Percentiles rank a stretch among this genome's conserved stretches.
phyloP scores from a whole-genome alignment of 2,888 invertebrate genomes.

The Amorpha juglandis region DNA sequence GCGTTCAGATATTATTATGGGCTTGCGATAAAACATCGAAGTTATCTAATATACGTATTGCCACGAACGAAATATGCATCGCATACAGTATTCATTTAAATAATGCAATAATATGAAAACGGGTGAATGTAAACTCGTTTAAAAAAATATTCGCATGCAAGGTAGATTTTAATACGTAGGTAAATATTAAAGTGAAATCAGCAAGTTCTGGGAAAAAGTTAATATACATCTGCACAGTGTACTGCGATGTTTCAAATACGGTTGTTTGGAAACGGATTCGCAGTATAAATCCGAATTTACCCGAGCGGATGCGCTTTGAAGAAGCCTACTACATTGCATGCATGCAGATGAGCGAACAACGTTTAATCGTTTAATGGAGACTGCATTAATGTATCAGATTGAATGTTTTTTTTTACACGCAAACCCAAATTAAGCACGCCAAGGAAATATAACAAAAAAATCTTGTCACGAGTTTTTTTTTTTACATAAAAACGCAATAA shows the following conservation, averaged over 20 bases:
- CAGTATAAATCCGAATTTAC: slow-evolving; percentile 68
- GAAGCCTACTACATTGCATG: slow-evolving; percentile 65
- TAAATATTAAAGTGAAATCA: slow-evolving; percentile 8
- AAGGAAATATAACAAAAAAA: slow-evolving; percentile 23
- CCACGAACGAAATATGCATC: slow-evolving; percentile 21
- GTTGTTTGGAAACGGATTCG: slow-evolving; percentile 48
- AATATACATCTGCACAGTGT: slow-evolving; percentile 28
- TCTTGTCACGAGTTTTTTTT: slow-evolving; percentile 14
- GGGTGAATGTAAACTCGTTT: neutral
- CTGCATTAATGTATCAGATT: slow-evolving; percentile 75
- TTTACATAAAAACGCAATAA: slow-evolving; percentile 1
- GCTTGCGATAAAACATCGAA: slow-evolving; percentile 30
- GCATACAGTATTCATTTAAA: slow-evolving; percentile 9
- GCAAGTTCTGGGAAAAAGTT: slow-evolving; percentile 29
- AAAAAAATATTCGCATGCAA: neutral
- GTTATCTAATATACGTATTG: slow-evolving; percentile 21
- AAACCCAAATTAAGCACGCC: slow-evolving; percentile 28
- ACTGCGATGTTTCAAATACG: slow-evolving; percentile 42
- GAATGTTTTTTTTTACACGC: slow-evolving; percentile 47
- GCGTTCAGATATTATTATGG: slow-evolving; percentile 35
- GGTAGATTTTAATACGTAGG: slow-evolving; percentile 6
- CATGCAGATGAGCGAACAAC: slow-evolving; percentile 77
- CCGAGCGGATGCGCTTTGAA: slow-evolving; percentile 72
- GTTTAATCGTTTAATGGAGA: slow-evolving; percentile 78
- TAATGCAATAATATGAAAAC: slow-evolving; percentile 15